phyloP scores from a whole-genome alignment of 2,888 invertebrate species.

The Ommatoiulus sabulosus region DNA sequence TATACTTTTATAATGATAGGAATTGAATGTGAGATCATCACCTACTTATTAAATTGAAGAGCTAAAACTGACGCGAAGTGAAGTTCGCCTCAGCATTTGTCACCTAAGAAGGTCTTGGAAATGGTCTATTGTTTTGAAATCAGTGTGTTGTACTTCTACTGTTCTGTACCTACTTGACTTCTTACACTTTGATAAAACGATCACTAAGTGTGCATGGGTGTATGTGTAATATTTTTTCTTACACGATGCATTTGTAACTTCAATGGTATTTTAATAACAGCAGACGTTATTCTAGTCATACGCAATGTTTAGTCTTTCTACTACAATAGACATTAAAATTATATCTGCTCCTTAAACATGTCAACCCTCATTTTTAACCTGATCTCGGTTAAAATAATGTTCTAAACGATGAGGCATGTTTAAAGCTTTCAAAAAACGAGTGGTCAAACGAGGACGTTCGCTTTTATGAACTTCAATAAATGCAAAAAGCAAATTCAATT shows the following conservation, averaged over 20 bases:
- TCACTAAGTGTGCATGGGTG: conserved; percentile 53
- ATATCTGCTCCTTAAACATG: conserved; percentile 44
- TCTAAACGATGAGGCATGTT: background rate
- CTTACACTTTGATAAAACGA: conserved; percentile 54
- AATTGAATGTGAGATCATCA: conserved; percentile 7
- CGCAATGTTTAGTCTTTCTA: conserved; percentile 48
- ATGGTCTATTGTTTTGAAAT: conserved; percentile 47
- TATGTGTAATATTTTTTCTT: conserved; percentile 51
- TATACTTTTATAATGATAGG: background rate
- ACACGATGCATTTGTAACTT: conserved; percentile 51
- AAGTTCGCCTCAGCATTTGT: background rate
- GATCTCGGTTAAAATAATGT: background rate
- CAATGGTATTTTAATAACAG: conserved; percentile 47
- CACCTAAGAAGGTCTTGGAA: background rate
- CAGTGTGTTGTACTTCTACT: conserved; percentile 49
- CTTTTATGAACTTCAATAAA: background rate
- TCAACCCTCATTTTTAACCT: background rate
- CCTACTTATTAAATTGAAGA: background rate
- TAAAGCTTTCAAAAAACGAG: background rate
- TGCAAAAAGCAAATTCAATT: background rate
- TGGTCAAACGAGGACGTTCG: background rate
- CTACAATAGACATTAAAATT: conserved; percentile 48
- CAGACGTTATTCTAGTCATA: conserved; percentile 48
- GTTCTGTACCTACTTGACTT: conserved; percentile 54
- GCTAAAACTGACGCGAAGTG: background rate